Evolutionary conservation across 2,797 vertebrate genomes (phyloP), one percentile per base, ranked within the genome.

Genomic region (Hemitrygon akajei): DNA sequence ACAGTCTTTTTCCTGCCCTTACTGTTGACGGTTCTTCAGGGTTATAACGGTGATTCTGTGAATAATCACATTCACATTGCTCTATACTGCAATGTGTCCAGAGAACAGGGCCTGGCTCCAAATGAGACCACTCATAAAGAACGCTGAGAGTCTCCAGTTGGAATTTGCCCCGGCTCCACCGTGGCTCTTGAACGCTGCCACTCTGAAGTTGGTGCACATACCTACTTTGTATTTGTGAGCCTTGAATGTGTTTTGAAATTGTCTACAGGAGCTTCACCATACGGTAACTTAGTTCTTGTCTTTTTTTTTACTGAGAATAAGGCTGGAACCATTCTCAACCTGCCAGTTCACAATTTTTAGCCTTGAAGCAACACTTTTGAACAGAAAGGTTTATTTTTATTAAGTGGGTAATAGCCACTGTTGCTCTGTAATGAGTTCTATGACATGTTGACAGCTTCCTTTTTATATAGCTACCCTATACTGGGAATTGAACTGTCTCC

Each of bases 381-480:
- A 93, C 73, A n/a, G 1, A 56, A 47, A 93, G 91, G 25, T 56
- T 76, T 58, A 47, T 93, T 93, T 93, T 93, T 76, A 76, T 93
- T 76, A 93, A 93, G 91, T 76, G 40, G 71, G 91, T 93, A 76
- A 93, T 76, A 92, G 75, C 47, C 47, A 71, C 63, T 37, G 66
- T 66, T 40, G 89, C 34, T 91, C 89, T 20, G 25, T 47, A 92
- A 92, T 75, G 40, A 76, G 71, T 47, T 93, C n/a, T 14, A 25
- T 58, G 34, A 25, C 16, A 27, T 7, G 3, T 93, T 93, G 71
- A 75, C 71, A 56, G 40, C 40, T 58, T 76, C 25, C 71, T 12
- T 56, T 92, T 92, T 4, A 60, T 87, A 27, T 30, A 56, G 27
- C 25, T 56, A 5, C 37, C 34, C 11, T 10, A 75, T 18, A 69